Conservation (phyloP, 2,888 invertebrate species). For the Sabellastarte sp. region DNA sequence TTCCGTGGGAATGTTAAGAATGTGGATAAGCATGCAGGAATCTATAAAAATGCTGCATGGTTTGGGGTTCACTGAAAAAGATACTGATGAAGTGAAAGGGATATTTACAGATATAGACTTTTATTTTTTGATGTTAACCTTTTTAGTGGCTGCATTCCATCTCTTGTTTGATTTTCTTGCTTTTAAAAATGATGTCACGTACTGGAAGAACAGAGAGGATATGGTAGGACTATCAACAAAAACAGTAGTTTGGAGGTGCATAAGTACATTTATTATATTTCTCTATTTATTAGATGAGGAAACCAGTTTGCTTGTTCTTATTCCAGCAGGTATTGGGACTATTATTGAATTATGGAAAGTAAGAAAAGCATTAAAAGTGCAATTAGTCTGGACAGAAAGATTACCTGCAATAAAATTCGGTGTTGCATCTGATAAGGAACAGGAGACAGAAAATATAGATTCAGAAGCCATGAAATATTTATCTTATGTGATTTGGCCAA, state of each 20-base stretch:
- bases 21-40: conserved; percentile 55
- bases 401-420: conserved; percentile 46
- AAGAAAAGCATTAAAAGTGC: conserved; percentile 83
- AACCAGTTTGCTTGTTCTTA: conserved; percentile 82
- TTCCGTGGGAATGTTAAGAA: conserved; percentile 70
- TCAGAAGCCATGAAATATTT: conserved; percentile 81
- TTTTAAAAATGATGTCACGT: conserved; percentile 95
- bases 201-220: conserved; percentile 84
- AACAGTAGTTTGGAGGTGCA: conserved; percentile 89
- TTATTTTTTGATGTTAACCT: conserved; percentile 83
- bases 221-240: conserved; percentile 85
- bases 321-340: conserved; percentile 82
- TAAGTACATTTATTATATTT: conserved; percentile 82
- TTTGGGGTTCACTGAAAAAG: conserved; percentile 83
- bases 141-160: conserved; percentile 77
- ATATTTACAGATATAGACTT: conserved; percentile 95
- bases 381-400: conserved; percentile 62
- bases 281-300: conserved; percentile 88
- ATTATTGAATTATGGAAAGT: conserved; percentile 97
- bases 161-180: conserved; percentile 89
- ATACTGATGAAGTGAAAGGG: conserved; percentile 93
- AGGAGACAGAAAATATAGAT: too few relatives aligned
- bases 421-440: too few relatives aligned
- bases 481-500: conserved; percentile 83
- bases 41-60: conserved; percentile 52